Conservation (phyloP, 2,888 invertebrate species). For the Andrena trimmerana region DNA sequence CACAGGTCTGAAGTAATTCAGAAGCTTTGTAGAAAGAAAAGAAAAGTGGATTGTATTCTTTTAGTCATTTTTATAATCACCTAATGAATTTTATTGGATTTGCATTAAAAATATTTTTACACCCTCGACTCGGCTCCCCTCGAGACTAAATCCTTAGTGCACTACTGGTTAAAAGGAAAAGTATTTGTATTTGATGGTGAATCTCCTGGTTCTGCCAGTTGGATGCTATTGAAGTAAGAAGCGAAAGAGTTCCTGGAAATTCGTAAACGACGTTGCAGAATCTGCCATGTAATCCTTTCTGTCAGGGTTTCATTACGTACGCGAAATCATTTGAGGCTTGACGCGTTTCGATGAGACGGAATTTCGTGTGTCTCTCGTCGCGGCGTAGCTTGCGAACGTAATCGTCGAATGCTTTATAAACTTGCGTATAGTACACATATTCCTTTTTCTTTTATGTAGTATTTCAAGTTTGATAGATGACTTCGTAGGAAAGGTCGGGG, state of each 20-base stretch:
- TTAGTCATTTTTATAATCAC: no score
- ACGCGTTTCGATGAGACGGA: conserved; percentile 35
- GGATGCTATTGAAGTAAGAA: conserved; percentile 16
- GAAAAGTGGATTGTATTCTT: no score
- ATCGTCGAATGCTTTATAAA: neutral
- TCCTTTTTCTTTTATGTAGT: no score
- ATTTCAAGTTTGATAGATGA: no score
- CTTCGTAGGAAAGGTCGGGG: no score
- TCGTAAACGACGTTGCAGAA: conserved; percentile 47
- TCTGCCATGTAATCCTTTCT: conserved; percentile 49
- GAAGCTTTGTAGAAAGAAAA: no score
- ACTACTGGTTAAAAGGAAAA: neutral
- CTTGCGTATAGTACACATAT: no score
- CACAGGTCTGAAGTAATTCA: no score
- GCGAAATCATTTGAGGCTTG: conserved; percentile 50
- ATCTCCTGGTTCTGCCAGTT: neutral
- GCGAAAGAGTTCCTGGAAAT: conserved; percentile 46
- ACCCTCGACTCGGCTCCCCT: no score
- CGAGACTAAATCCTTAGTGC: neutral
- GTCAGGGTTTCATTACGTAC: conserved; percentile 53
- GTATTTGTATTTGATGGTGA: neutral
- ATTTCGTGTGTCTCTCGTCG: conserved; percentile 50
- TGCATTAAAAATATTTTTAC: no score
- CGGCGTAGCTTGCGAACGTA: neutral
- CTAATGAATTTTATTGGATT: no score